phyloP scores from a whole-genome alignment of 1,140 invertebrate species.

The Theocolax elegans region DNA sequence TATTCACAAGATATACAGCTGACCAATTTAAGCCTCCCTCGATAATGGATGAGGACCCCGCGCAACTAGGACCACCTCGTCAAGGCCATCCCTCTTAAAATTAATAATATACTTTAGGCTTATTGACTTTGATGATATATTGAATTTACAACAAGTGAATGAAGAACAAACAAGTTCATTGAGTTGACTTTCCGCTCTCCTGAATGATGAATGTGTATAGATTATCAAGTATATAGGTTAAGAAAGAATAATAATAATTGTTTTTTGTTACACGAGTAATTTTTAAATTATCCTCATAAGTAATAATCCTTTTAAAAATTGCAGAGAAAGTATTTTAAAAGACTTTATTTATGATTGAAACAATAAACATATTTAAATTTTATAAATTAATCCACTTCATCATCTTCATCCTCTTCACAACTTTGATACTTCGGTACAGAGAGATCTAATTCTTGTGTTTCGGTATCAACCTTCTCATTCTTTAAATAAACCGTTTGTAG shows the following conservation, averaged over 20 bases:
- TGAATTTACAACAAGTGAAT: conserved; percentile 32
- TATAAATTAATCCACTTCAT: conserved; percentile 48
- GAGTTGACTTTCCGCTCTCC: conserved; percentile 5
- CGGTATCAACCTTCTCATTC: conserved; percentile 11
- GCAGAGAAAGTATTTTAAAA: neutral
- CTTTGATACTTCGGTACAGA: conserved; percentile 41
- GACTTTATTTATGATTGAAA: conserved; percentile 25
- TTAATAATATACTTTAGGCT: conserved; percentile 42
- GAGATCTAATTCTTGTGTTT: conserved; percentile 42
- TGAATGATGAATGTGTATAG: conserved; percentile 49
- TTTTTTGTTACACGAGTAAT: conserved; percentile 44
- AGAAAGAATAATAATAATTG: conserved; percentile 46
- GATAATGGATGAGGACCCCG: conserved; percentile 76
- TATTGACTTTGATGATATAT: conserved; percentile 44
- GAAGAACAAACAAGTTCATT: neutral
- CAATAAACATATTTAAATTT: conserved; percentile 22
- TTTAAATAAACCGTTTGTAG: conserved; percentile 7
- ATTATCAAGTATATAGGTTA: conserved; percentile 45
- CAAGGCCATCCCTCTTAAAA: conserved; percentile 53
- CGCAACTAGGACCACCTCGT: conserved; percentile 68
- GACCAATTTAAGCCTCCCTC: conserved; percentile 89
- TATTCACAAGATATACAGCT: conserved; percentile 88
- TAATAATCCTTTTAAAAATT: no score
- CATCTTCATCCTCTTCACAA: conserved; percentile 53
- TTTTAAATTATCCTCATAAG: conserved; percentile 20